Evolutionary conservation across 1,140 invertebrate species (phyloP), one percentile per base, ranked within the genome.

Genomic region (Coptotermes formosanus): DNA sequence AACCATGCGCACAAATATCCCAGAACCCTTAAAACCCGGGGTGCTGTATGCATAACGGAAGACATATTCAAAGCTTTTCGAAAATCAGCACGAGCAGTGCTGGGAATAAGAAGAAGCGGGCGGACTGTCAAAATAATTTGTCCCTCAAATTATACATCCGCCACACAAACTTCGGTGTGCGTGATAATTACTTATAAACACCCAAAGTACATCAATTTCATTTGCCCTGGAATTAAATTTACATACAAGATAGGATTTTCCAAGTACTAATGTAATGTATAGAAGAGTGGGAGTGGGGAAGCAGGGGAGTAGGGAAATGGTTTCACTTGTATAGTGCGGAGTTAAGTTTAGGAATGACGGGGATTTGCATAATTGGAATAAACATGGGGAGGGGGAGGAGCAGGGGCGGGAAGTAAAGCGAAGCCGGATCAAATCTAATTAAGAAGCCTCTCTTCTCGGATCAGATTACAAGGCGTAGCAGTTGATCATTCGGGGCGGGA

Each of bases 151-250:
- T 83, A 83, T 43, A 83, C 44, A 83, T 83, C 43, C 64, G 25
- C 25, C 64, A 75, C 64, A 75, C 25, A 75, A 75, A 45, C 82
- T 85, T 32, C 55, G 38, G 75, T 30, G 44, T 23, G 43, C 45
- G 16, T 64, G 85, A 81, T 85, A 85, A 85, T 83, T 86, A 86
- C 75, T 86, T 86, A 86, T 86, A 84, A 86, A 86, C 86, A 86
- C 86, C 48, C 64, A 69, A 86, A 86, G 86, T 83, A 86, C 86
- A 69, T 84, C 82, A 86, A 86, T 86, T 86, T 86, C 86, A 86
- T 86, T 86, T 86, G 81, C 82, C 30, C 44, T 48, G 30, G 82
- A 84, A 84, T 84, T 86, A 84, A 81, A 86, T 86, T 86, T 86
- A 82, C 86, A 86, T 86, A 69, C 86, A 84, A 86, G 86, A 84